Evolutionary conservation across 2,888 invertebrate species (phyloP).

Genomic region (Nudaria mundana): DNA sequence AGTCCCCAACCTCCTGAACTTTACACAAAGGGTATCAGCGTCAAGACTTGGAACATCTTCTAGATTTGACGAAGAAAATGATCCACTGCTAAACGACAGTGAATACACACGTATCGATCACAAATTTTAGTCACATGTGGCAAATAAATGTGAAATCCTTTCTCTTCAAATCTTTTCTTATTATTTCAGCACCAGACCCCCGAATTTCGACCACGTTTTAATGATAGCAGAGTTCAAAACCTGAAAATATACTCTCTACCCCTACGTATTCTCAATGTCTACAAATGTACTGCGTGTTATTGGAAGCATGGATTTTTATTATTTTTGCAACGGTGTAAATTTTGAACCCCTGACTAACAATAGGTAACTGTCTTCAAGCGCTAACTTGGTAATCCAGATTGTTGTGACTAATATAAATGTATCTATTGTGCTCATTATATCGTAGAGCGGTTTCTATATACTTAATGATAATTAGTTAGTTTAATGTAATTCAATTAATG

Average conservation of each 20-base stretch:
- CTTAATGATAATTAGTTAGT: conserved; percentile 56
- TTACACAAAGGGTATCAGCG: conserved; percentile 77
- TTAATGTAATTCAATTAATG: conserved; percentile 61
- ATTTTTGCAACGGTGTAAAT: conserved; percentile 42
- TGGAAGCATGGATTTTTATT: too few species aligned
- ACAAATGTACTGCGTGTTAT: too few species aligned
- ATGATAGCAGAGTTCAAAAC: too few species aligned
- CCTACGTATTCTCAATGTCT: too few species aligned
- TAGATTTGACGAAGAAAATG: conserved; percentile 80
- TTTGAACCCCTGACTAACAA: conserved; percentile 24
- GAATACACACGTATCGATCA: conserved; percentile 56
- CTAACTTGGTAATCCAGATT: conserved; percentile 45
- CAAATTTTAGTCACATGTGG: conserved; percentile 53
- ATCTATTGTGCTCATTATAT: conserved; percentile 62
- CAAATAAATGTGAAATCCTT: conserved; percentile 2
- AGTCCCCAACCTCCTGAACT: conserved; percentile 83
- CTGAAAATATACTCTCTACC: too few species aligned
- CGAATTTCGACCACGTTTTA: too few species aligned
- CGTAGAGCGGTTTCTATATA: too few species aligned
- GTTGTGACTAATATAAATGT: conserved; percentile 70
- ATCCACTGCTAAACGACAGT: conserved; percentile 81
- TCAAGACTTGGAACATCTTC: conserved; percentile 74
- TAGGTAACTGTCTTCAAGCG: conserved; percentile 33
- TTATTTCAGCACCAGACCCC: conserved; percentile 15
- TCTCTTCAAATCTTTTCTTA: conserved; percentile 10